Evolutionary conservation across 1,140 invertebrate species (phyloP).

Genomic region (Drosophila funebris): DNA sequence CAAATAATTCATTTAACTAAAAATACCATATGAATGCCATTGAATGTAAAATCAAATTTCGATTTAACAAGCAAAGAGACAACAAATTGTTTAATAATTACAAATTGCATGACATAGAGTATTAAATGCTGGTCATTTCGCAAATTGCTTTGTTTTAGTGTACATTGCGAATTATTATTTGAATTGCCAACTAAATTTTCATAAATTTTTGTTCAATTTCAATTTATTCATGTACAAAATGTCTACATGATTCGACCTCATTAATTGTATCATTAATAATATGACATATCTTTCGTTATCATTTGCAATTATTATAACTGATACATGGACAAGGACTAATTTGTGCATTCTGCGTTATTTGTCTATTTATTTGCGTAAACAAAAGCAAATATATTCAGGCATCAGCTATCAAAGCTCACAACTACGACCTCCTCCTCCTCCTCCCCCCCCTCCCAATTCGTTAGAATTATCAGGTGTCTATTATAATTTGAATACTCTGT

Average conservation of each 20-base stretch:
- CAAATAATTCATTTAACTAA: neutral
- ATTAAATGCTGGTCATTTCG: neutral
- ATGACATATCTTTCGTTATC: slow-evolving; percentile 26
- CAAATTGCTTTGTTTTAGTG: neutral
- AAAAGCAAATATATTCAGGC: neutral
- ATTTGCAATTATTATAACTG: slow-evolving; percentile 36
- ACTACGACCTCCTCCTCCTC: no score
- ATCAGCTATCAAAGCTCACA: neutral
- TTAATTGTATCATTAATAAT: slow-evolving; percentile 52
- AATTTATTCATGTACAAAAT: slow-evolving; percentile 8
- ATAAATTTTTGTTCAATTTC: slow-evolving; percentile 11
- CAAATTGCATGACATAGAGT: neutral
- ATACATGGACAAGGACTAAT: slow-evolving; percentile 12
- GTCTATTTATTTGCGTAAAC: slow-evolving; percentile 4
- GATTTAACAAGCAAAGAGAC: no score
- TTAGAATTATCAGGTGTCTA: neutral
- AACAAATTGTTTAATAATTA: no score
- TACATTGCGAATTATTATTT: slow-evolving; percentile 39
- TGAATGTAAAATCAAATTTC: neutral
- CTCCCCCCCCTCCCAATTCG: neutral
- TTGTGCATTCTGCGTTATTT: neutral
- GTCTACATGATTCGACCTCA: slow-evolving; percentile 11
- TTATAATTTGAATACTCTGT: neutral
- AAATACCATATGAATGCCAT: neutral
- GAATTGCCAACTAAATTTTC: slow-evolving; percentile 45